phyloP scores from a whole-genome alignment of 2,888 invertebrate species.

The Caenorhabditis becei region DNA sequence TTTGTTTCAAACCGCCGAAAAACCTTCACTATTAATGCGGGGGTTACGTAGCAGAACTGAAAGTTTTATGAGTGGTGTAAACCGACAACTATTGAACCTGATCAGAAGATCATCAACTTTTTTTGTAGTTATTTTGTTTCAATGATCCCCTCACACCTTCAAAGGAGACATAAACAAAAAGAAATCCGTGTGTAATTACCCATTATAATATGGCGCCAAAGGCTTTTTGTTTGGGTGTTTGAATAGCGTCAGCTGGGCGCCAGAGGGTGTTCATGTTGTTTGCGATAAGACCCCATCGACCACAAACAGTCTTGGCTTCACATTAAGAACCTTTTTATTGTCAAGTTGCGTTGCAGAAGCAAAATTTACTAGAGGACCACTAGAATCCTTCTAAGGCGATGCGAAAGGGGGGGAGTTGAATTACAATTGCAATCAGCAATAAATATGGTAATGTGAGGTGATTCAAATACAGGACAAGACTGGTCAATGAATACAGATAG shows the following conservation, averaged over 20 bases:
- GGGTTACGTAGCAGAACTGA: no score
- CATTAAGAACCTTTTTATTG: slow-evolving; percentile 10
- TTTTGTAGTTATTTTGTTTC: no score
- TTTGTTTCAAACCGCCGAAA: neutral
- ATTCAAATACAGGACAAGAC: slow-evolving; percentile 17
- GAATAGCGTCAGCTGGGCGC: slow-evolving; percentile 16
- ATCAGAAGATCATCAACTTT: no score
- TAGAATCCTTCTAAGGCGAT: neutral
- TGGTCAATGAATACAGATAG: slow-evolving; percentile 9
- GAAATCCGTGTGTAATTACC: slow-evolving; percentile 27
- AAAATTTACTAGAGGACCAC: neutral
- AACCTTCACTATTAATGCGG: neutral
- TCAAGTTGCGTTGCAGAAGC: neutral
- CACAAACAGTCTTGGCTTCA: slow-evolving; percentile 3
- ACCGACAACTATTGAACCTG: no score
- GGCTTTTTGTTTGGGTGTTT: slow-evolving; percentile 18
- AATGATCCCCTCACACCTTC: no score
- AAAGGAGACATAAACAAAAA: slow-evolving; percentile 9
- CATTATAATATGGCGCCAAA: slow-evolving; percentile 32
- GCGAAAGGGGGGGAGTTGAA: neutral
- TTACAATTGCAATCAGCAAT: slow-evolving; percentile 19
- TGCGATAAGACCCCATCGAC: neutral
- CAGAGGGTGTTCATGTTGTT: slow-evolving; percentile 14
- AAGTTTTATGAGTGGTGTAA: no score
- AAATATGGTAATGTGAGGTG: slow-evolving; percentile 48